Evolutionary conservation across 2,888 invertebrate genomes (phyloP), one percentile per base, ranked within the genome.

Genomic region (Ectemnius continuus): DNA sequence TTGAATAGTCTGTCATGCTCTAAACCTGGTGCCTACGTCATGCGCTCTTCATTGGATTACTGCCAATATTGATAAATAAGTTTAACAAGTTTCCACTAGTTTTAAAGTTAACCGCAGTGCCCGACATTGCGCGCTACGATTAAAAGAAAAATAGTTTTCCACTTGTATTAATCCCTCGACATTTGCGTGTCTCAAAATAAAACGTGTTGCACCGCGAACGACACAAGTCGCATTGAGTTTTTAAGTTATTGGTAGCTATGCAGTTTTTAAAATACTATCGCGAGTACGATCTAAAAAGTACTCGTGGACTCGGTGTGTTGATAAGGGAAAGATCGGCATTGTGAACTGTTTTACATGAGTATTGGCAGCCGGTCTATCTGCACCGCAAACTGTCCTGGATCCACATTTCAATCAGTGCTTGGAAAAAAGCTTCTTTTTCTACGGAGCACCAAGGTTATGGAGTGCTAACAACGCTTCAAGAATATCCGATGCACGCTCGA

Each of bases 1-100:
- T 80, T 60, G 63, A 67, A 60, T 48, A 6, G 58, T 23, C 63
- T 68, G 78, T 81, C 77, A 84, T 64, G 46, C 61, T 79, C 81
- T 83, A 84, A 84, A 74, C 77, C 81, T 64, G 76, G 76, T 61
- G 66, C 47, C 73, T 73, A 75, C 81, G 76, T 84, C 79, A 82
- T 61, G 56, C 45, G 8, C 20, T 18, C 18, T 58, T 70, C 52
- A 52, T 65, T 14, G 8, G 46, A 16, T 16, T 26, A 4, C 4
- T 67, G 46, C 67, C 76, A 76, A 76, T 67, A 18, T 36, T 58
- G 62, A 69, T 8, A 57, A 56, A 48, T 13, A 36, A 57, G 2
- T 45, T 47, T n/a, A 45, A 14, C 36, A 58, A 1, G 18, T 36
- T 61, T 61, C 20, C 6, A 20, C 14, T 46, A n/a, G n/a, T 57